Base-by-base conservation (phyloP, 1,140 invertebrate species). In the Solenopsis fugax region DNA sequence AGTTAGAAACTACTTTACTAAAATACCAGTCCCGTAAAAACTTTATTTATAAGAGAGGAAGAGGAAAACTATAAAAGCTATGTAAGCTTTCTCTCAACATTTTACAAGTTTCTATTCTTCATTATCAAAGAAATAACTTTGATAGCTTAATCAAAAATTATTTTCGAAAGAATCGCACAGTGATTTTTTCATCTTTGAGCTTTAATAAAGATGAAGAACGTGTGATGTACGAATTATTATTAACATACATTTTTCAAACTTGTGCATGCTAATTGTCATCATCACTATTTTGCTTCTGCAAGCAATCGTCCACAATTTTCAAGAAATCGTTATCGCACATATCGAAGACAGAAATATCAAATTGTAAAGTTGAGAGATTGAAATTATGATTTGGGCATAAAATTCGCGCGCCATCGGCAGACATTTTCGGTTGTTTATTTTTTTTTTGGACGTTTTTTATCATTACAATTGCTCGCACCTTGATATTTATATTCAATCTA, bases 341-440 rank as follows among this genome's bases (percentile, higher is more conserved):
- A 58, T 75, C n/a, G n/a, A 84, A 50, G 80, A 82, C 69, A 82
- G 18, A 64, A 85, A 64, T 85, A 58, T 81, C 62, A 69, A 69
- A 71, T 56, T 65, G 64, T 48, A 75, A n/a, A 41, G 41, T 71
- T 67, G 80, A 84, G 45, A 73, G 13, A 45, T 56, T 34, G 7
- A 75, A 48, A 73, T 82, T 84, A 56, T 62, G 18, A 84, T 84
- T 75, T 84, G 13, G 80, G 56, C 71, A 54, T 82, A 75, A 84
- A 64, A 60, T 54, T 73, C 37, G 77, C 65, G 85, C 85, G 86
- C 88, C 89, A 89, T 89, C 86, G 88, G 89, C 86, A 90, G 89
- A 90, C 88, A 90, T 72, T 10, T 86, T 69, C 64, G 60, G 64
- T 76, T 71, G 13, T 29, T 29, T 62, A 64, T 56, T 84, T 65